Base-by-base conservation (phyloP, 2,113 vertebrate genomes). In the Elaphurus davidianus region DNA sequence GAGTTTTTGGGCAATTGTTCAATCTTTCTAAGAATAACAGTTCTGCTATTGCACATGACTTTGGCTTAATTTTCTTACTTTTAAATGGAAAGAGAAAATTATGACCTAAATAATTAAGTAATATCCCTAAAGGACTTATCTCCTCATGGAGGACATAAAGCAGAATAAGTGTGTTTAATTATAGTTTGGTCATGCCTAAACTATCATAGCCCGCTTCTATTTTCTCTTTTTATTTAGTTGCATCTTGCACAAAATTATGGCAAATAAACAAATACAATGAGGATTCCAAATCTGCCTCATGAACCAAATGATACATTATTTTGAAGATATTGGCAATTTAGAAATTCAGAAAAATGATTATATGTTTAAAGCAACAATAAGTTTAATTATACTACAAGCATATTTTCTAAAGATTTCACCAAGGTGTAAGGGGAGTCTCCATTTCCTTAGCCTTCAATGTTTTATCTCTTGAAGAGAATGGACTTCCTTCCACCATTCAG, bases 101-200 rank as follows among this genome's bases (percentile, higher is more conserved):
- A 89, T 40, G 30, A 30, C 43, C 36, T 91, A 96, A 94, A 97
- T 91, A 97, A 95, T 96, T 88, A 95, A 84, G 16, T 76, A 93
- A 95, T 85, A 90, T 88, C 28, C 33, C 36, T 60, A 89, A 92
- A 95, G 50, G 4, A 59, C 71, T 64, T 84, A 90, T 15, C 6
- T 94, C 12, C 59, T 96, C 27, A 43, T 23, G 43, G 79, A 82
- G 94, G 60, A 94, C 47, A 82, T 92, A 96, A 64, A 94, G 25
- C 15, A 97, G 47, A 94, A 97, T 90, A 95, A 92, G 94, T 90
- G 21, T 67, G 3, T 95, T 95, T 97, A 94, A 95, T 90, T 97
- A 87, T 82, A 96, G 62, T 94, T 95, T 87, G 54, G 62, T 96
- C 74, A 92, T 92, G 52, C 57, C 30, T 97, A 93, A 30, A 84